A percentile compares a stretch with the other conserved stretches of the same genome.
Evolutionary conservation across 1,140 invertebrate species (phyloP).

Genomic region (Aphelenchoides fujianensis): DNA sequence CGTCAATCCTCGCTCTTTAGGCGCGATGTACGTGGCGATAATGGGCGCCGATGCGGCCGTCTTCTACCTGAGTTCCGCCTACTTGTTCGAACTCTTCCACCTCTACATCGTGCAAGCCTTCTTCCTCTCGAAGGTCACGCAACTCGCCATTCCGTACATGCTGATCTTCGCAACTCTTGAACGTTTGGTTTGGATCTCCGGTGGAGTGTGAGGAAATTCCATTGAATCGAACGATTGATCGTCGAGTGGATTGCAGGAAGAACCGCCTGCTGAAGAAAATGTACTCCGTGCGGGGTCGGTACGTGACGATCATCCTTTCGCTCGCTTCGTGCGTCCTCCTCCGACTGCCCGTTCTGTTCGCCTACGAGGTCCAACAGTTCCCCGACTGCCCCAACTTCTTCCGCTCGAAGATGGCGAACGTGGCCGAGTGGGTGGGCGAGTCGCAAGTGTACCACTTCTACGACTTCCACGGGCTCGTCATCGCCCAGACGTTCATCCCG

Average conservation of each 20-base stretch:
- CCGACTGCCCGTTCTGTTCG: slow-evolving; percentile 39
- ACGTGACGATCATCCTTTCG: slow-evolving; percentile 35
- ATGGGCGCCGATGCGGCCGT: slow-evolving; percentile 58
- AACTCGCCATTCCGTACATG: slow-evolving; percentile 55
- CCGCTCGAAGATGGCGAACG: slow-evolving; percentile 25
- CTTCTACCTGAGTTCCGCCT: slow-evolving; percentile 37
- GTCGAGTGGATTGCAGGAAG: no score
- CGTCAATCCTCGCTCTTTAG: no score
- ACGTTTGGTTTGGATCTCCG: slow-evolving; percentile 47
- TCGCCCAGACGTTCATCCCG: slow-evolving; percentile 51
- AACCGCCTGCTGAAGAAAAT: slow-evolving; percentile 16
- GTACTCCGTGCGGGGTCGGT: slow-evolving; percentile 31
- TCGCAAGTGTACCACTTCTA: slow-evolving; percentile 26
- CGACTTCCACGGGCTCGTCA: slow-evolving; percentile 46
- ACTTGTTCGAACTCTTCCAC: slow-evolving; percentile 49
- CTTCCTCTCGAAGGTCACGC: slow-evolving; percentile 39
- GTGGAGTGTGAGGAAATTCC: no score
- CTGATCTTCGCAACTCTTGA: slow-evolving; percentile 57
- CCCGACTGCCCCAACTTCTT: slow-evolving; percentile 49
- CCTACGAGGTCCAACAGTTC: slow-evolving; percentile 36
- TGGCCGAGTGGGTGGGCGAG: slow-evolving; percentile 31
- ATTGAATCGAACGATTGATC: no score
- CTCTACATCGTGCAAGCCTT: slow-evolving; percentile 45
- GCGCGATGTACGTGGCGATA: slow-evolving; percentile 51
- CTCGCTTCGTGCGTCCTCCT: slow-evolving; percentile 36